Conservation (phyloP, 2,888 invertebrate species). For the Omphaloscelis lunosa region DNA sequence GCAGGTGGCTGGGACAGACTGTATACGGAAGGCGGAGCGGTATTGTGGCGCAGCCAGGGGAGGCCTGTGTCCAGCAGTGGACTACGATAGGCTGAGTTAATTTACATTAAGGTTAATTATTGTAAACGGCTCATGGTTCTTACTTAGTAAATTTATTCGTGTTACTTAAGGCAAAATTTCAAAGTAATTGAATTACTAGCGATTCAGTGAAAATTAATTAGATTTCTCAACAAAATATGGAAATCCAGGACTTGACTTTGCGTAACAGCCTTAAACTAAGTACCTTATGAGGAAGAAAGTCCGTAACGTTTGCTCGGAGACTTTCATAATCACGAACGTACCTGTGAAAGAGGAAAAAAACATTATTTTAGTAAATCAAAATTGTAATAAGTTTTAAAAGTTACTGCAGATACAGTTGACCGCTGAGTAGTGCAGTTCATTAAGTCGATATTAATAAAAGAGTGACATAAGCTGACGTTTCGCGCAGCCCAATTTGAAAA, state of each 20-base stretch:
- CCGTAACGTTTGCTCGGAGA: not conserved
- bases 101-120: not conserved
- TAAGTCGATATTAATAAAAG: not conserved
- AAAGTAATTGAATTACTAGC: not conserved
- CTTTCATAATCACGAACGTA: conserved; percentile 22
- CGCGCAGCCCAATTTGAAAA: not conserved
- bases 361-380: not conserved
- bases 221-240: not conserved
- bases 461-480: not conserved
- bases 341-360: conserved; percentile 24
- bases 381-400: not conserved
- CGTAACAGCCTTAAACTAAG: not conserved
- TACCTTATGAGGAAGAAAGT: not conserved
- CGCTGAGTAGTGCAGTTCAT: no score
- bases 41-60: not conserved
- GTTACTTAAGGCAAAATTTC: not conserved
- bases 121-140: not conserved
- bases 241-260: not conserved
- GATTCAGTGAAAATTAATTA: not conserved
- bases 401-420: no score
- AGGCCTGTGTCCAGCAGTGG: not conserved
- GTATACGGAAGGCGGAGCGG: not conserved
- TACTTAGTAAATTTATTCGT: conserved; percentile 10
- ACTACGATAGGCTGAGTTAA: not conserved
- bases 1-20: not conserved